A percentile compares a stretch with the other conserved stretches of the same genome.
Evolutionary conservation across 2,888 invertebrate genomes (phyloP).

Genomic region (Drosophila nigritarsus): DNA sequence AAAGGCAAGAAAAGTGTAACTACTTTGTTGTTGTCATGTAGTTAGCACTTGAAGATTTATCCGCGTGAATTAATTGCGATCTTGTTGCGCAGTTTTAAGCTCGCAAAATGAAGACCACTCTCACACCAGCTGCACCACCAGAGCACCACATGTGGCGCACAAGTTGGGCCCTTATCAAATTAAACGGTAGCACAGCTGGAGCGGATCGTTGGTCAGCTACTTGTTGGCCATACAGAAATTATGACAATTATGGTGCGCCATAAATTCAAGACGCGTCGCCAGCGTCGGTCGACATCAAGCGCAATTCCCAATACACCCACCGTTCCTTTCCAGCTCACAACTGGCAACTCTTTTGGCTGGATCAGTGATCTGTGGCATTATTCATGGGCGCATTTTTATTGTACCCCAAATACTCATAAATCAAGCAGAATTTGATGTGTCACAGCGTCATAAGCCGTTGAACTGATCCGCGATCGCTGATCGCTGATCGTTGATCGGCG

Average conservation of each 20-base stretch:
- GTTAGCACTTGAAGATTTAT: conserved; percentile 85
- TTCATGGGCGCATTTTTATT: conserved; percentile 69
- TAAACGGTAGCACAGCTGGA: conserved; percentile 81
- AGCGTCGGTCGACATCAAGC: conserved; percentile 70
- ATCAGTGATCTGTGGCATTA: conserved; percentile 56
- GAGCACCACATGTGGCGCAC: conserved; percentile 69
- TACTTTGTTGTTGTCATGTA: conserved; percentile 86
- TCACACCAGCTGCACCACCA: conserved; percentile 26
- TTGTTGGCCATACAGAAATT: conserved; percentile 78
- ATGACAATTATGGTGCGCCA: conserved; percentile 83
- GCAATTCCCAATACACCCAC: conserved; percentile 18
- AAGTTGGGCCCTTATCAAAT: conserved; percentile 71
- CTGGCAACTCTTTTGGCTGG: conserved; percentile 20
- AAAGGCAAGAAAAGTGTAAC: conserved; percentile 58
- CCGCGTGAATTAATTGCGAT: conserved; percentile 85
- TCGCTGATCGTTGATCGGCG: conserved; percentile 48
- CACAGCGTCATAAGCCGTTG: conserved; percentile 75
- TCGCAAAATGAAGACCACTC: conserved; percentile 51
- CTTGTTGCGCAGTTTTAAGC: conserved; percentile 73
- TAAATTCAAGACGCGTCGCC: conserved; percentile 68
- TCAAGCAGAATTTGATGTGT: conserved; percentile 69
- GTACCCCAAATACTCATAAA: conserved; percentile 67
- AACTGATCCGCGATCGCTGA: conserved; percentile 62
- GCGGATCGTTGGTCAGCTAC: conserved; percentile 55
- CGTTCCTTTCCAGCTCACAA: conserved; percentile 8